Base-by-base conservation (phyloP, 2,888 invertebrate species). In the Lasioglossum villosulum region DNA sequence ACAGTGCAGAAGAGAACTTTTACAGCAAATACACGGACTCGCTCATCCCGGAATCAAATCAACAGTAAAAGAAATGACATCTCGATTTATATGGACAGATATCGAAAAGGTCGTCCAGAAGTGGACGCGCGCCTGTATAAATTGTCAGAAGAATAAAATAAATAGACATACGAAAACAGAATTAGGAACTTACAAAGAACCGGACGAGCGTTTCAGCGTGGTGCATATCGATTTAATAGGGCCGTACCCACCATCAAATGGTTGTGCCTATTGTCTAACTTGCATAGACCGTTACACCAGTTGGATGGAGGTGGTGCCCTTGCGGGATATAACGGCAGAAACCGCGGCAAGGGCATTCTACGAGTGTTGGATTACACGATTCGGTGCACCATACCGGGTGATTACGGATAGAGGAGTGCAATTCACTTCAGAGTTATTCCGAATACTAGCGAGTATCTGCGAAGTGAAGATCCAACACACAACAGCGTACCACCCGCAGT, bases 351-450 rank as follows among this genome's bases (percentile, higher is more conserved):
- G 63, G n/a, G 86, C 84, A 2, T 83, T 93, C 52, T 45, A 88
- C 12, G 27, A 59, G 1, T 56, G 45, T 6, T 91, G 91, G 90
- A 85, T 92, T 30, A 39, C 85, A 27, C 80, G 84, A 23, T 92
- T 89, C 27, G 89, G 90, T 4, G 84, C 85, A 4, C 88, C 90
- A 8, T 52, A 71, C 1, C 73, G 68, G 8, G 86, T 93, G 12
- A 92, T 90, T 4, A 87, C 90, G 0, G 90, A 95, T 89, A 92
- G 93, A 87, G 94, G 95, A 71, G 80, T 92, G 39, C 95, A 95
- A 82, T 95, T 95, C 80, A 92, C 93, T 75, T 92, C 93, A 0
- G 48, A 76, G 0, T 86, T 95, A 12, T 95, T 94, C 86, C 78
- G 88, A 27, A 87, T 89, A 10, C 78, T 88, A 66, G 75, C 80